Evolutionary conservation across 2,113 vertebrate species (phyloP).

Genomic region (Spea bombifrons): DNA sequence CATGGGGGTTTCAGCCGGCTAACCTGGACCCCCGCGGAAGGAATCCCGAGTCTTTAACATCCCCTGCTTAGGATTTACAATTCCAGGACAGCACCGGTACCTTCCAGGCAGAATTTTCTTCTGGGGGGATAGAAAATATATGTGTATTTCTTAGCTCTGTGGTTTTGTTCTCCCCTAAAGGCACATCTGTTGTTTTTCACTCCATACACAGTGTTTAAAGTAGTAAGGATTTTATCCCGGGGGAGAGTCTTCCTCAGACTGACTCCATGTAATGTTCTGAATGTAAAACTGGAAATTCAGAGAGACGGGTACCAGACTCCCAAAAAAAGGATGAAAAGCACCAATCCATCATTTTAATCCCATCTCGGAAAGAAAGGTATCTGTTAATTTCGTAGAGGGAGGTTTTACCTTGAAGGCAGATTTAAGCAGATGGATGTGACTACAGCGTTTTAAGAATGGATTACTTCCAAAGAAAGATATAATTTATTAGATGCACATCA

Average conservation of each 20-base stretch:
- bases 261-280: constrained; percentile 43
- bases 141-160: constrained; percentile 44
- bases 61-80: not conserved
- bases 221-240: constrained; percentile 50
- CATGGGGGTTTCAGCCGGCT: too few relatives aligned
- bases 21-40: too few relatives aligned
- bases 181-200: constrained; percentile 39
- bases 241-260: constrained; percentile 47
- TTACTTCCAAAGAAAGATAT: not conserved
- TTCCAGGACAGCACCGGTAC: not conserved
- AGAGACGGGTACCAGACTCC: constrained; percentile 43
- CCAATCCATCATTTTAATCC: constrained; percentile 49
- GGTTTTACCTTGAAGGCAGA: constrained; percentile 44
- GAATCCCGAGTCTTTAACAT: too few relatives aligned
- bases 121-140: not conserved
- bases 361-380: constrained; percentile 9
- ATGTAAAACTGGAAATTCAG: constrained; percentile 35
- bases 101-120: not conserved
- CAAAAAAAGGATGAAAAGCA: constrained; percentile 43
- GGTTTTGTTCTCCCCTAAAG: constrained; percentile 49
- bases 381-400: constrained; percentile 27
- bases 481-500: constrained; percentile 7
- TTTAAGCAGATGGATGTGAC: constrained; percentile 4
- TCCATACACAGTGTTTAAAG: constrained; percentile 27
- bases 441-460: not conserved